A percentile compares a stretch with the other conserved stretches of the same genome.
These are phyloP conservation scores for Rhynchotus rufescens DNA, from an alignment of 2,797 vertebrate species.

Conservation along the genomic window DNA sequence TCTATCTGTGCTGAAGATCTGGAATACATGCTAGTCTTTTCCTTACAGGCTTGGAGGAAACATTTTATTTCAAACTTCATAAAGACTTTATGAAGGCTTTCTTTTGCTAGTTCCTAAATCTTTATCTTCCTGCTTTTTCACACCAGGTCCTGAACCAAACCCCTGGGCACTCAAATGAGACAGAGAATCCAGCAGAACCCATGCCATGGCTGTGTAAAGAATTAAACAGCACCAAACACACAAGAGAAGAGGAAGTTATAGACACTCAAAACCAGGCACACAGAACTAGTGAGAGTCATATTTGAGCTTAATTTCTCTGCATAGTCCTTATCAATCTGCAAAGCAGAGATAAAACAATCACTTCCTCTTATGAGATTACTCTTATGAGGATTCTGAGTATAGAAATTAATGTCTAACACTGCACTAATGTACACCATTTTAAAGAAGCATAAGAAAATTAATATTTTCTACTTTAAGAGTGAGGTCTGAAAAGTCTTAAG, in stretches of 20 bases:
- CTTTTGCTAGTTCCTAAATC: not conserved
- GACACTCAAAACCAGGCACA: not conserved
- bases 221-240: not conserved
- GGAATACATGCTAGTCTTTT: not conserved
- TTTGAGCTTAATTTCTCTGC: not conserved
- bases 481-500: not conserved
- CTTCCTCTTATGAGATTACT: slow-evolving; percentile 18
- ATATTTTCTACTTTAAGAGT: slow-evolving; percentile 26
- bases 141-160: not conserved
- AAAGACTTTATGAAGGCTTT: not conserved
- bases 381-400: slow-evolving; percentile 18
- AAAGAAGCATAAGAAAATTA: slow-evolving; percentile 52
- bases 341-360: slow-evolving; percentile 40
- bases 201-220: not conserved
- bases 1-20: not conserved
- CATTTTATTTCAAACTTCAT: not conserved
- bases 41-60: not conserved
- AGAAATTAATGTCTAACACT: slow-evolving; percentile 13
- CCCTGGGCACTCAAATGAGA: not conserved
- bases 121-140: not conserved
- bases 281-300: not conserved
- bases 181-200: not conserved
- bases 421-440: slow-evolving; percentile 28
- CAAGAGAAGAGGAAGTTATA: not conserved
- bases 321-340: not conserved